Percentiles rank a stretch among this genome's conserved stretches.
Conservation (phyloP, 2,797 vertebrate species). For the Pterois miles region DNA sequence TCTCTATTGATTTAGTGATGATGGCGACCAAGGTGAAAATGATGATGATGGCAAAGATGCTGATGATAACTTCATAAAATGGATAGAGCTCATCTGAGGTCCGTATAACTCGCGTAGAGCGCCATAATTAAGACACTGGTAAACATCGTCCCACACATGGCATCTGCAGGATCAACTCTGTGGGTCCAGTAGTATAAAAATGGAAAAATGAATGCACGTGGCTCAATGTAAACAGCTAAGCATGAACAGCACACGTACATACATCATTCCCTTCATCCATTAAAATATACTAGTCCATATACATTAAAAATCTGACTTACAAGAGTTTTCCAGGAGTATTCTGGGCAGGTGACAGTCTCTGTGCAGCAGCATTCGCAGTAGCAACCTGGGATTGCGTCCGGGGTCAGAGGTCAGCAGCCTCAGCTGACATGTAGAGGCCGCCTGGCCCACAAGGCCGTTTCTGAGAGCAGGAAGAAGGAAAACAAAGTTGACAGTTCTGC, state of each 20-base stretch:
- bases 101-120: slow-evolving; percentile 49
- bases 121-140: slow-evolving; percentile 58
- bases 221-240: background rate
- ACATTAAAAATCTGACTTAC: slow-evolving; percentile 81
- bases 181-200: background rate
- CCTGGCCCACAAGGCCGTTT: slow-evolving; percentile 81
- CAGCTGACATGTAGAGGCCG: slow-evolving; percentile 86
- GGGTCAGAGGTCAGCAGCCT: slow-evolving; percentile 93
- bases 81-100: slow-evolving; percentile 62
- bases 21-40: slow-evolving; percentile 81
- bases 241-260: background rate
- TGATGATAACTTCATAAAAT: slow-evolving; percentile 81
- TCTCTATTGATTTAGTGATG: slow-evolving; percentile 82
- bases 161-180: background rate
- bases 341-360: slow-evolving; percentile 88
- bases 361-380: slow-evolving; percentile 88
- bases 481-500: slow-evolving; percentile 86
- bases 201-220: background rate
- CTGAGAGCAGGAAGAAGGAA: slow-evolving; percentile 81
- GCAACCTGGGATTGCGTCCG: slow-evolving; percentile 86
- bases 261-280: background rate
- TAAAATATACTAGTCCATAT: background rate
- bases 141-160: slow-evolving; percentile 55
- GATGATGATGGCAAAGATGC: slow-evolving; percentile 78
- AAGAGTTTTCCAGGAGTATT: slow-evolving; percentile 88